phyloP scores from a whole-genome alignment of 2,888 invertebrate species.

The Amorpha juglandis region DNA sequence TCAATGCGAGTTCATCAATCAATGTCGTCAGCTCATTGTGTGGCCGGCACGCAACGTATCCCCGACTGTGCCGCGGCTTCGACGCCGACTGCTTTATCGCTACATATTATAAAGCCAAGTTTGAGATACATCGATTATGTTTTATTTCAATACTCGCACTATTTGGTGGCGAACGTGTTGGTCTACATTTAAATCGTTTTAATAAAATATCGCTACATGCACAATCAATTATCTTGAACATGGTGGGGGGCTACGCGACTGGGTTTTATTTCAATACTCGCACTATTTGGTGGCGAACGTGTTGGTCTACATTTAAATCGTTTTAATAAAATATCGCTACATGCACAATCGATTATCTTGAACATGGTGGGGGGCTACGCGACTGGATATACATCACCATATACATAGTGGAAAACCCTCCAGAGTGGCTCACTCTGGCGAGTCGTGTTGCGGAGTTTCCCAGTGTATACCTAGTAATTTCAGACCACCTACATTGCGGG shows the following conservation, averaged over 20 bases:
- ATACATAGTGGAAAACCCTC: no score
- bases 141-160: constrained; percentile 37
- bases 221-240: background rate
- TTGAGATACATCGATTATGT: constrained; percentile 45
- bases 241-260: no score
- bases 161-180: constrained; percentile 8
- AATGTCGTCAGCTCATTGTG: constrained; percentile 81
- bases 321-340: constrained; percentile 13
- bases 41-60: constrained; percentile 78
- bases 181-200: constrained; percentile 20
- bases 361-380: no score
- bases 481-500: no score
- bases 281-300: constrained; percentile 11
- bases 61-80: constrained; percentile 52
- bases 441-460: no score
- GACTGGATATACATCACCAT: no score
- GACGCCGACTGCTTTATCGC: constrained; percentile 68
- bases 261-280: constrained; percentile 41
- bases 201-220: constrained; percentile 4
- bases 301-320: constrained; percentile 18
- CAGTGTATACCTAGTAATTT: no score
- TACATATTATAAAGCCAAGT: constrained; percentile 60
- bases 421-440: no score
- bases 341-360: background rate
- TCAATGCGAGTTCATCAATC: constrained; percentile 80